These are phyloP conservation scores for Scatophagus argus DNA, from an alignment of 2,113 vertebrate genomes.

Conservation along the genomic window DNA sequence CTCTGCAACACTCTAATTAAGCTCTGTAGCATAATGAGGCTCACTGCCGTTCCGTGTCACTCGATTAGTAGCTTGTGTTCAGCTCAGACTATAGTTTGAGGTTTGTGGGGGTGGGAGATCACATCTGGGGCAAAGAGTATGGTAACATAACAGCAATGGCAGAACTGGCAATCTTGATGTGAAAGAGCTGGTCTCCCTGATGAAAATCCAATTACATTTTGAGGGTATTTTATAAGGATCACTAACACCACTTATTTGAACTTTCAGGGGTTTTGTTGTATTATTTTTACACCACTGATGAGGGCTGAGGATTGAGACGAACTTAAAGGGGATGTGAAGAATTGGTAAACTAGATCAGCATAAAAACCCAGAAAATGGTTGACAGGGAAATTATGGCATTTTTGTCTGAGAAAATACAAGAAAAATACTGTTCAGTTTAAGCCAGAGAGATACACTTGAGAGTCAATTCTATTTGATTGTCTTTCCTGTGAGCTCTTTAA, in stretches of 20 bases:
- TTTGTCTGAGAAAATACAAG: conserved; percentile 10
- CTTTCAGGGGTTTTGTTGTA: conserved; percentile 3
- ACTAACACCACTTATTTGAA: conserved; percentile 33
- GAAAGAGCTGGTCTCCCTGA: conserved; percentile 39
- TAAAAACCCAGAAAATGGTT: conserved; percentile 34
- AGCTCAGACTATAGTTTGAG: conserved; percentile 71
- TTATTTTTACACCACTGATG: conserved; percentile 53
- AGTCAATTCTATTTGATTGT: not conserved
- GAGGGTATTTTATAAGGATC: conserved; percentile 45
- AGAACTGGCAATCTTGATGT: conserved; percentile 46
- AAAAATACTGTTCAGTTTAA: conserved; percentile 17
- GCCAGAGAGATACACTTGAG: not conserved
- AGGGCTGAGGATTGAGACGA: conserved; percentile 36
- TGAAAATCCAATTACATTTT: conserved; percentile 63
- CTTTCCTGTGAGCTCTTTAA: not conserved
- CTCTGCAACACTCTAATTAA: conserved; percentile 79
- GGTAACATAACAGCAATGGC: conserved; percentile 57
- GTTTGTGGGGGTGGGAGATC: conserved; percentile 79
- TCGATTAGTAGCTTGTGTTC: conserved; percentile 78
- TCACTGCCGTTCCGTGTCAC: conserved; percentile 68
- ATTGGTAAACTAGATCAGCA: conserved; percentile 33
- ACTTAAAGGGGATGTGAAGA: conserved; percentile 16
- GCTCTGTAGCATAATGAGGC: conserved; percentile 76
- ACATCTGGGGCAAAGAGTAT: conserved; percentile 63
- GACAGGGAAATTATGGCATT: conserved; percentile 20